phyloP scores from a whole-genome alignment of 1,140 invertebrate species.

The Trichogramma pretiosum region DNA sequence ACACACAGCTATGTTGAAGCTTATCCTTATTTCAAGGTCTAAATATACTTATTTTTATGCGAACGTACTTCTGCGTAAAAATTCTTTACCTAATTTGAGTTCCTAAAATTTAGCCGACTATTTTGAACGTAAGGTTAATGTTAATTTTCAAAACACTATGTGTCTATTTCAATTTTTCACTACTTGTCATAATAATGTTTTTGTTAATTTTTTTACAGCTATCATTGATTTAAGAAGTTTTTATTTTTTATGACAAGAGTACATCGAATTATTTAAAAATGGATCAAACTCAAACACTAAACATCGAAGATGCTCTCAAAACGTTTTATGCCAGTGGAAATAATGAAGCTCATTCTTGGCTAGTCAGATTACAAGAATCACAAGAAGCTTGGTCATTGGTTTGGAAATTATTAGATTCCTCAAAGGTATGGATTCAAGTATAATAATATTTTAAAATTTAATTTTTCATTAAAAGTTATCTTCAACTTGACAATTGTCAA shows the following conservation, averaged over 20 bases:
- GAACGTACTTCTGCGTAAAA: too few species aligned
- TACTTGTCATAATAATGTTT: neutral
- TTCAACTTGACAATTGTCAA: neutral
- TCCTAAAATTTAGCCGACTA: too few species aligned
- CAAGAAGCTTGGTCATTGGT: conserved; percentile 81
- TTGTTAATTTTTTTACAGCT: neutral
- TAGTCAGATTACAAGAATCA: conserved; percentile 71
- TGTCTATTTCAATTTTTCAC: too few species aligned
- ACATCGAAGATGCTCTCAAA: conserved; percentile 47
- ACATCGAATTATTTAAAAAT: too few species aligned
- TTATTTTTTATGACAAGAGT: too few species aligned
- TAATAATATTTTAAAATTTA: neutral
- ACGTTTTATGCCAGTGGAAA: conserved; percentile 47
- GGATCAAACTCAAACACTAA: too few species aligned
- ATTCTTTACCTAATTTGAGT: too few species aligned
- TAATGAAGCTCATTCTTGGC: conserved; percentile 72
- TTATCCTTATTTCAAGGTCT: too few species aligned
- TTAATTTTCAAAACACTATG: too few species aligned
- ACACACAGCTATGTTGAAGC: too few species aligned
- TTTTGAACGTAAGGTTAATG: too few species aligned
- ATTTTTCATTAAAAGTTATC: neutral
- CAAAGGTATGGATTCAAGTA: conserved; percentile 51
- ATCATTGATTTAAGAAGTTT: neutral
- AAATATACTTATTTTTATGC: too few species aligned
- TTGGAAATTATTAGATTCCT: conserved; percentile 72